A percentile compares a stretch with the other conserved stretches of the same genome.
phyloP scores from a whole-genome alignment of 2,888 invertebrate genomes.

The Coenonympha arcania region DNA sequence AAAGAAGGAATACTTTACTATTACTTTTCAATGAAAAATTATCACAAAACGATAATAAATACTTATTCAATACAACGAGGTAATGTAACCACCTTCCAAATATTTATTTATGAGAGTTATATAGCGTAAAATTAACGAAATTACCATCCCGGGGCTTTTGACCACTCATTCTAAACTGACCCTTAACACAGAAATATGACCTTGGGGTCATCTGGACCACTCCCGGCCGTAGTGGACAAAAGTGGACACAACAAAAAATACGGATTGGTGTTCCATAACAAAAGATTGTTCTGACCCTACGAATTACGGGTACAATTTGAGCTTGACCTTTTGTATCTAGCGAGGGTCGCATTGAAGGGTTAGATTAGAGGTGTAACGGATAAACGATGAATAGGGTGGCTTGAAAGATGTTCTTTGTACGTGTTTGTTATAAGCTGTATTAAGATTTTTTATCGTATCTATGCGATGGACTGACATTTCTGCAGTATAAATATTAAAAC shows the following conservation, averaged over 20 bases:
- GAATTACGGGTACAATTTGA: conserved; percentile 40
- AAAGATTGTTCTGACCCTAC: conserved; percentile 50
- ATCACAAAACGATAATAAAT: not conserved
- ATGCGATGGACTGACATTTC: not conserved
- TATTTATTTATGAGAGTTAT: conserved; percentile 22
- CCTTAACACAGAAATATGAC: conserved; percentile 49
- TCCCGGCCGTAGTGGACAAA: conserved; percentile 54
- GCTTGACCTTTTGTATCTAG: conserved; percentile 46
- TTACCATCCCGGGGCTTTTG: conserved; percentile 19
- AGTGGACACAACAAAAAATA: conserved; percentile 49
- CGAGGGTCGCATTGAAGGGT: conserved; percentile 39
- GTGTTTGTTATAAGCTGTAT: conserved; percentile 24
- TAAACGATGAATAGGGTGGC: conserved; percentile 24
- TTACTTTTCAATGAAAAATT: too few species aligned
- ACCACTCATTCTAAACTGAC: conserved; percentile 28
- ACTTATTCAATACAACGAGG: not conserved
- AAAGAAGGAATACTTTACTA: too few species aligned
- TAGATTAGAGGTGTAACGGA: conserved; percentile 58
- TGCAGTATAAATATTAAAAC: not conserved
- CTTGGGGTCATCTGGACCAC: conserved; percentile 66
- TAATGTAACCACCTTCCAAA: not conserved
- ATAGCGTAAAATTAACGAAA: conserved; percentile 30
- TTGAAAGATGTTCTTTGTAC: conserved; percentile 18
- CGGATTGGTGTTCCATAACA: conserved; percentile 54
- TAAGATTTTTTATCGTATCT: conserved; percentile 9